A percentile compares a stretch with the other conserved stretches of the same genome.
These are phyloP conservation scores for Seira musarum DNA, from an alignment of 2,888 invertebrate species.

Conservation along the genomic window DNA sequence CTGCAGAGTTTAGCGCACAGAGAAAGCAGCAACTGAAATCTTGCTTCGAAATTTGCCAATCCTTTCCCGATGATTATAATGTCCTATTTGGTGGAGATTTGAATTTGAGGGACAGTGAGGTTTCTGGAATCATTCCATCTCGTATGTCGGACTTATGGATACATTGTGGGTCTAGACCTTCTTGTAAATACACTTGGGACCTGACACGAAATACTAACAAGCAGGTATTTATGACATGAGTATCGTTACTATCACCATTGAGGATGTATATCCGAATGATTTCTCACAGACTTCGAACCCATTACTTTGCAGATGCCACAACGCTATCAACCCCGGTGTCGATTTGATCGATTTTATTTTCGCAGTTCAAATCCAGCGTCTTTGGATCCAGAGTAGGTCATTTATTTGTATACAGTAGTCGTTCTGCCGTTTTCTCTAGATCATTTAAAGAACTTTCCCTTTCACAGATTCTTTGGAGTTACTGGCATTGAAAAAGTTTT, in stretches of 20 bases:
- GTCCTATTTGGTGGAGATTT: constrained; percentile 78
- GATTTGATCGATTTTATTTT: constrained; percentile 76
- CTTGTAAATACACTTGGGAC: constrained; percentile 77
- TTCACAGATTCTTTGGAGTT: constrained; percentile 73
- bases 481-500: constrained; percentile 74
- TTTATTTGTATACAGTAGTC: background rate
- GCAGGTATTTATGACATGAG: too few relatives aligned
- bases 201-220: constrained; percentile 76
- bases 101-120: constrained; percentile 77
- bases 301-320: constrained; percentile 70
- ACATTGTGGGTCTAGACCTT: constrained; percentile 74
- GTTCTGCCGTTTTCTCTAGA: too few relatives aligned
- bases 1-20: constrained; percentile 73
- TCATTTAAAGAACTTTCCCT: constrained; percentile 12
- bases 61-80: constrained; percentile 70
- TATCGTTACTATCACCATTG: too few relatives aligned
- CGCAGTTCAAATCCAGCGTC: constrained; percentile 70
- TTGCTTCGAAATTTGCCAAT: constrained; percentile 70
- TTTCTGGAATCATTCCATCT: constrained; percentile 73
- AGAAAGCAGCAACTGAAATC: constrained; percentile 73
- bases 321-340: constrained; percentile 72
- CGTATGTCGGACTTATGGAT: constrained; percentile 75
- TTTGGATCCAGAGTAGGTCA: constrained; percentile 72
- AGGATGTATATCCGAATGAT: too few relatives aligned
- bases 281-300: too few relatives aligned